These are phyloP conservation scores for Clistopyga incitator DNA, from an alignment of 2,888 invertebrate genomes.

Conservation along the genomic window DNA sequence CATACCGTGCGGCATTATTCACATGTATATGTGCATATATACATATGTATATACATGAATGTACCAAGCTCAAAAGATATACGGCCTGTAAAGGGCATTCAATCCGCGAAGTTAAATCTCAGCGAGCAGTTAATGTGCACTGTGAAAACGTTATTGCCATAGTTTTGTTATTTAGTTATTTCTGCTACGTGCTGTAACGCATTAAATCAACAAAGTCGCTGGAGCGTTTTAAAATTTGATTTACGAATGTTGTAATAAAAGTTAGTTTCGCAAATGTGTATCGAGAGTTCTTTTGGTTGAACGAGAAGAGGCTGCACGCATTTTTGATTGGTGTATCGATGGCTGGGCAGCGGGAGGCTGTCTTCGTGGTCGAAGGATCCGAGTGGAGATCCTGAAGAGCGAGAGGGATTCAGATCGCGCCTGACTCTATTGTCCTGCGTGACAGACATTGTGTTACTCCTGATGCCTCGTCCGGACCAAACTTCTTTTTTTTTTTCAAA, in stretches of 20 bases:
- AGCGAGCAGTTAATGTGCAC: constrained; percentile 18
- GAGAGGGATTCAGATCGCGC: constrained; percentile 40
- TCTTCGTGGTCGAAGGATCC: constrained; percentile 25
- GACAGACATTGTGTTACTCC: constrained; percentile 77
- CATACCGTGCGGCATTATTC: constrained; percentile 6
- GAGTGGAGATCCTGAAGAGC: constrained; percentile 31
- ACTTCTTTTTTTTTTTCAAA: constrained; percentile 49
- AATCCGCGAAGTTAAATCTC: constrained; percentile 31
- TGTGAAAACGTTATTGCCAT: constrained; percentile 25
- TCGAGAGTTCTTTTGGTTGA: not conserved
- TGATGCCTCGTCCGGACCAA: constrained; percentile 32
- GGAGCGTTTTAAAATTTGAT: not conserved
- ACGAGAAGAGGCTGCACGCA: constrained; percentile 8
- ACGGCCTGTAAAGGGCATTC: constrained; percentile 47
- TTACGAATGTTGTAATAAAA: not conserved
- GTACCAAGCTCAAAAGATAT: constrained; percentile 14
- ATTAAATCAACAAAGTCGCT: not conserved
- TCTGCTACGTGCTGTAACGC: not conserved
- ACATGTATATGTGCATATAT: not conserved
- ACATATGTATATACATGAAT: not conserved
- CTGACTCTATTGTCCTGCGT: constrained; percentile 74
- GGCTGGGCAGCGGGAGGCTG: constrained; percentile 8
- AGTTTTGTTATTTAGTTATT: constrained; percentile 28
- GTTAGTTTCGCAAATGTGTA: constrained; percentile 19
- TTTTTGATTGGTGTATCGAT: constrained; percentile 46